phyloP scores from a whole-genome alignment of 2,797 vertebrate species.

The Cirrhinus mrigala region DNA sequence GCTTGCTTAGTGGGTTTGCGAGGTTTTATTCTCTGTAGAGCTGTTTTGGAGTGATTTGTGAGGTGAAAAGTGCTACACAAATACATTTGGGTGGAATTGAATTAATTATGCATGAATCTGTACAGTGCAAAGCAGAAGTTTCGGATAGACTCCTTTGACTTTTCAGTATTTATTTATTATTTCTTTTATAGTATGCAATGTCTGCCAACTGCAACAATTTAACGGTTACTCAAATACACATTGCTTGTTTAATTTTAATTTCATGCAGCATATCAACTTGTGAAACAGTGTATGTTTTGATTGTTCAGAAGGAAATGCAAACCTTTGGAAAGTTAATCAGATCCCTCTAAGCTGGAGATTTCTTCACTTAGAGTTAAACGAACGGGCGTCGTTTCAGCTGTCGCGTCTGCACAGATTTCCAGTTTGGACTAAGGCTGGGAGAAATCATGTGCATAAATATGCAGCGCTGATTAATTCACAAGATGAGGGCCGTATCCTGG shows the following conservation, averaged over 20 bases:
- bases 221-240: neutral
- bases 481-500: neutral
- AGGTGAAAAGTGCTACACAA: neutral
- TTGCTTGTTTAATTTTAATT: neutral
- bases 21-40: neutral
- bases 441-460: conserved; percentile 20
- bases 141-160: neutral
- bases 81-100: neutral
- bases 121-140: conserved; percentile 8
- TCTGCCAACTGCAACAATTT: neutral
- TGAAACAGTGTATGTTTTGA: neutral
- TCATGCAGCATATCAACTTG: neutral
- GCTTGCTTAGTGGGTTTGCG: neutral
- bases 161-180: neutral
- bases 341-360: neutral
- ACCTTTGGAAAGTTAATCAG: neutral
- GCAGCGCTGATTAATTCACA: conserved; percentile 21
- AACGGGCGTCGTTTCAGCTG: neutral
- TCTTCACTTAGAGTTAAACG: conserved; percentile 2
- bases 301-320: neutral
- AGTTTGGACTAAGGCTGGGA: conserved; percentile 8
- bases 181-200: neutral
- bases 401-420: neutral
- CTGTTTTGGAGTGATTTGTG: neutral
- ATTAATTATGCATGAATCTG: conserved; percentile 12